Evolutionary conservation across 2,113 vertebrate species (phyloP).

Genomic region (Ciconia maguari): DNA sequence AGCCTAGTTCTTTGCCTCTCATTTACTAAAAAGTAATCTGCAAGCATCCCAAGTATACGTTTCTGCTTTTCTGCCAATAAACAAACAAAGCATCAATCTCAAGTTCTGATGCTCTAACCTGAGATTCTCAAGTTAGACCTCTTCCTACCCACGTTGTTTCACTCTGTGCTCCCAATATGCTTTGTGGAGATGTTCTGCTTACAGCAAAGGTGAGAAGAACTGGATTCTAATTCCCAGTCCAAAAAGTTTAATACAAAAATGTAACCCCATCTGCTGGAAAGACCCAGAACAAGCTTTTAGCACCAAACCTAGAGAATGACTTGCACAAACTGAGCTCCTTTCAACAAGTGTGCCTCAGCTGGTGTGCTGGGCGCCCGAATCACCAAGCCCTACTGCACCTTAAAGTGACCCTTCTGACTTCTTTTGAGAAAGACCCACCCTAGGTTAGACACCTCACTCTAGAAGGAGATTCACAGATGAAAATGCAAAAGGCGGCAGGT

Average conservation of each 20-base stretch:
- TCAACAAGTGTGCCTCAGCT: background rate
- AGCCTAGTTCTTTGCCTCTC: background rate
- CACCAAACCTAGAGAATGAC: background rate
- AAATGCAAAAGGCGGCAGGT: background rate
- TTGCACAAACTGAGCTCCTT: background rate
- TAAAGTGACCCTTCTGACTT: background rate
- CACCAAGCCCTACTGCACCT: background rate
- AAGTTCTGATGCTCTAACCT: background rate
- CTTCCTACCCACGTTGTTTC: background rate
- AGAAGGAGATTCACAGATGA: background rate
- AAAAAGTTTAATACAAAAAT: background rate
- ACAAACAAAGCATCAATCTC: background rate
- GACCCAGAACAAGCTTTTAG: background rate
- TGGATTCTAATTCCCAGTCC: background rate
- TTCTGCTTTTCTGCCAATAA: background rate
- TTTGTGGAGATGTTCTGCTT: background rate
- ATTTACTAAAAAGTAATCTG: background rate
- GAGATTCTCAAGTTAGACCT: background rate
- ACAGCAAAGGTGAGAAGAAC: background rate
- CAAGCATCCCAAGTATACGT: background rate
- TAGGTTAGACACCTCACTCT: background rate
- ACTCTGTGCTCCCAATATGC: background rate
- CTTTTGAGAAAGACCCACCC: background rate
- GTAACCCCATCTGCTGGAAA: background rate
- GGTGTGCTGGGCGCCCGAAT: rapidly evolving